Evolutionary conservation across 1,140 invertebrate species (phyloP), one percentile per base, ranked within the genome.

Genomic region (Drepana arcuata): DNA sequence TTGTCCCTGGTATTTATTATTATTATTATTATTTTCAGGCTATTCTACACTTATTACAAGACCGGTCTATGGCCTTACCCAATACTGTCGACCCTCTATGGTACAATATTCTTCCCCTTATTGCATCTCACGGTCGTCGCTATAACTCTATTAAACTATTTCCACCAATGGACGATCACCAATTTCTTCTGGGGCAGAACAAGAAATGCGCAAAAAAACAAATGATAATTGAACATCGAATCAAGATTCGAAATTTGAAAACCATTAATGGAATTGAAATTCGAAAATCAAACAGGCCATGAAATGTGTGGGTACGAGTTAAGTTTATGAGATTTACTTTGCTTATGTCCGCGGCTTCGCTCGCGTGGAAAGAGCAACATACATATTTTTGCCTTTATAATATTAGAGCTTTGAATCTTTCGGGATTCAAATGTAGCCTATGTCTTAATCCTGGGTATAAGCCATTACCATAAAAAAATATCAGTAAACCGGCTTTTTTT

Each of bases 21-120:
- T 14, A 16, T 32, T 16, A 23, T 28, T 26, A 43, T 28, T 40
- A 6, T 35, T 73, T 68, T 31, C 67, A 74, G 67, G 7, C n/a
- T 65, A 0, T 26, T 65, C 6, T 14, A 34, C 12, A 58, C 59
- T 3, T 57, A 67, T 36, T 3, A 24, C 2, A 24, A 39, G 3
- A 34, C 30, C 1, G 63, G 59, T 0, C 1, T 51, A 2, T 75
- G 55, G 53, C 58, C 66, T 2, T 75, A 75, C 25, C 66, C 61
- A 0, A 23, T 75, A 1, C 7, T 70, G 0, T 27, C 34, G 0
- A 14, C 26, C 0, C n/a, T 50, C 0, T 55, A 46, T 7, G 62
- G 60, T 10, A 69, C 60, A 0, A 41, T 67, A n/a, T 63, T 50
- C 11, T 71, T 63, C 23, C 51, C 52, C 0, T 1, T 61, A 2